A percentile compares a stretch with the other conserved stretches of the same genome.
Conservation (phyloP, 2,113 vertebrate genomes). For the Nerophis ophidion region DNA sequence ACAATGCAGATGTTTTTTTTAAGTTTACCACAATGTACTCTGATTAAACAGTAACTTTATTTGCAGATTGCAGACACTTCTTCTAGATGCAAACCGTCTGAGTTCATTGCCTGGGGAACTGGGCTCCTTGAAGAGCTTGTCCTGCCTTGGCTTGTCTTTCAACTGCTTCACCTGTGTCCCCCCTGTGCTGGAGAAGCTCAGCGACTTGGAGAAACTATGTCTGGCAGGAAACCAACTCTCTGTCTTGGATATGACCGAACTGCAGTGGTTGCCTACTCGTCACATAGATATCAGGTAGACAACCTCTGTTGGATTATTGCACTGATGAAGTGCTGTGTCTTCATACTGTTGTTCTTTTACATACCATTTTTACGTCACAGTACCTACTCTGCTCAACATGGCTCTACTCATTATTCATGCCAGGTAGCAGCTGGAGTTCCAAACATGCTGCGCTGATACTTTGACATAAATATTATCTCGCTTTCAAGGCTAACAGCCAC, state of each 20-base stretch:
- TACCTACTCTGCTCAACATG: too few relatives aligned
- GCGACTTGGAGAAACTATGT: slow-evolving; percentile 83
- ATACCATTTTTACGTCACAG: too few relatives aligned
- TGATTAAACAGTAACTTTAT: not conserved
- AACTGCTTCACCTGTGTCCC: slow-evolving; percentile 85
- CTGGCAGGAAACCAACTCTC: slow-evolving; percentile 86
- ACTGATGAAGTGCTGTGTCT: not conserved
- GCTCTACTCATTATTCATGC: too few relatives aligned
- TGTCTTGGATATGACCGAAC: slow-evolving; percentile 67
- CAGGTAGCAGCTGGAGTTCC: too few relatives aligned
- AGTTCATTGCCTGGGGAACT: slow-evolving; percentile 80
- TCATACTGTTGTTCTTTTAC: too few relatives aligned
- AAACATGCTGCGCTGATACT: too few relatives aligned
- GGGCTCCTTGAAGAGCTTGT: slow-evolving; percentile 81
- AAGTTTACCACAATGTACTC: not conserved
- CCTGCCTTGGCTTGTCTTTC: slow-evolving; percentile 91
- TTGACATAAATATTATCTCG: too few relatives aligned
- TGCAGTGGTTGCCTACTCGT: slow-evolving; percentile 83
- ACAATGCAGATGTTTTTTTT: too few relatives aligned
- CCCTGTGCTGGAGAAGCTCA: slow-evolving; percentile 81
- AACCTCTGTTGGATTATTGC: not conserved
- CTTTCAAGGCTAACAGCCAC: too few relatives aligned
- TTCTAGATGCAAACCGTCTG: slow-evolving; percentile 90
- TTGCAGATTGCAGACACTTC: slow-evolving; percentile 88
- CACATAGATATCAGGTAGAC: slow-evolving; percentile 87